Percentiles rank a stretch among this genome's conserved stretches.
phyloP scores from a whole-genome alignment of 2,797 vertebrate genomes.

The Potorous gilbertii region DNA sequence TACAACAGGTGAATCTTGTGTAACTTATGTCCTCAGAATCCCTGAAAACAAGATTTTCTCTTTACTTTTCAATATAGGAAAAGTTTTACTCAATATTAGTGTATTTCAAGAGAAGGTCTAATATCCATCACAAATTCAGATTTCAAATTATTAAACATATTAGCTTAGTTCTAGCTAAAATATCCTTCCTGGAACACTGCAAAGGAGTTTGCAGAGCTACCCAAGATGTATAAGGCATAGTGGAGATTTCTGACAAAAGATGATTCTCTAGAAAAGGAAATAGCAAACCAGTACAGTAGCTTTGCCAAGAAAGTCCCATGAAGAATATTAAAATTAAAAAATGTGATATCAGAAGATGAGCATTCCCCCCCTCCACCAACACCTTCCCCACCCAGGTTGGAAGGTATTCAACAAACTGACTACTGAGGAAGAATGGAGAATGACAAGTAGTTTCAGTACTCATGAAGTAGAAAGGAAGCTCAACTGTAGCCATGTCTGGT shows the following conservation, averaged over 20 bases:
- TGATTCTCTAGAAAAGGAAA: neutral
- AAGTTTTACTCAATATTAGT: neutral
- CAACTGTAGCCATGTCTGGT: neutral
- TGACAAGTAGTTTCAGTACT: neutral
- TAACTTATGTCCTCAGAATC: neutral
- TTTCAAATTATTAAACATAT: neutral
- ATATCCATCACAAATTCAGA: neutral
- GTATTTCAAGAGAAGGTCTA: neutral
- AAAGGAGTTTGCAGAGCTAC: neutral
- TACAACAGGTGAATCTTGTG: neutral
- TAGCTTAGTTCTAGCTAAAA: neutral
- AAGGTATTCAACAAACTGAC: neutral
- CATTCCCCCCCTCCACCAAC: no score
- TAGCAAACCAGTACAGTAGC: neutral
- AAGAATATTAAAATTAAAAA: neutral
- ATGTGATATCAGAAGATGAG: neutral
- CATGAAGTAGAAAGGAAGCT: neutral
- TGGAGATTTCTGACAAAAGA: neutral
- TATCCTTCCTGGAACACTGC: no score
- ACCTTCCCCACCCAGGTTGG: no score
- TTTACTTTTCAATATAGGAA: neutral
- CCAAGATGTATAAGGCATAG: neutral
- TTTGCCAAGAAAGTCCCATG: neutral
- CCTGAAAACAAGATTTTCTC: neutral
- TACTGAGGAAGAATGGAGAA: neutral